phyloP scores from a whole-genome alignment of 1,140 invertebrate species.

The Aporrectodea caliginosa region DNA sequence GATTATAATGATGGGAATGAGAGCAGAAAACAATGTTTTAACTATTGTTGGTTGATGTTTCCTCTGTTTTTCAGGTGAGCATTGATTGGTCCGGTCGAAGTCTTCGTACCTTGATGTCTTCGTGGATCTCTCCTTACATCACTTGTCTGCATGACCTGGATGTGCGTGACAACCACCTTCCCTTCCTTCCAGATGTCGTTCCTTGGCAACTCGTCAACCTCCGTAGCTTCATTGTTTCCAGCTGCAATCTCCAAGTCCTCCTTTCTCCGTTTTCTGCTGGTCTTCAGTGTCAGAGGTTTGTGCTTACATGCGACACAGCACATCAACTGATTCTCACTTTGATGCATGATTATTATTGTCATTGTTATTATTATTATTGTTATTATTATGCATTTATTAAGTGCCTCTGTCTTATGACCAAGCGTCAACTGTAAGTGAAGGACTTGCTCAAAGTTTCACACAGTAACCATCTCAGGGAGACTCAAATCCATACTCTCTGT shows the following conservation, averaged over 20 bases:
- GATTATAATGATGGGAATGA: too few species aligned
- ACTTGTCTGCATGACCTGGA: constrained; percentile 4
- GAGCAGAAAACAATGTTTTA: too few species aligned
- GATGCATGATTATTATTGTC: too few species aligned
- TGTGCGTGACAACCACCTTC: constrained; percentile 15
- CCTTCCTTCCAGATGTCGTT: constrained; percentile 15
- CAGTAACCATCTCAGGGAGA: too few species aligned
- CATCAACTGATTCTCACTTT: too few species aligned
- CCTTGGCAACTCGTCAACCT: constrained; percentile 25
- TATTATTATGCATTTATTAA: too few species aligned
- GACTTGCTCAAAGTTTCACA: too few species aligned
- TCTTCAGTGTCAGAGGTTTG: background rate
- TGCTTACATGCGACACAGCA: too few species aligned
- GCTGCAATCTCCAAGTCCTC: constrained; percentile 14
- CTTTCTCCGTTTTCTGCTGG: background rate
- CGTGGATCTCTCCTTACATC: constrained; percentile 4
- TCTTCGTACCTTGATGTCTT: background rate
- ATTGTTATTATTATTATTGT: too few species aligned
- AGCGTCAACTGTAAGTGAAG: too few species aligned
- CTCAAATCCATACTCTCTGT: too few species aligned
- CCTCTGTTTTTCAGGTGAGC: background rate
- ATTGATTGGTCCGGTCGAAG: constrained; percentile 5
- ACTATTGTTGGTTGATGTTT: background rate
- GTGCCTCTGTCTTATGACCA: too few species aligned
- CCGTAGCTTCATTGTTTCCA: constrained; percentile 16